These are phyloP conservation scores for Dendronephthya gigantea DNA, from an alignment of 64 coral and sea anemone species.

Conservation along the genomic window DNA sequence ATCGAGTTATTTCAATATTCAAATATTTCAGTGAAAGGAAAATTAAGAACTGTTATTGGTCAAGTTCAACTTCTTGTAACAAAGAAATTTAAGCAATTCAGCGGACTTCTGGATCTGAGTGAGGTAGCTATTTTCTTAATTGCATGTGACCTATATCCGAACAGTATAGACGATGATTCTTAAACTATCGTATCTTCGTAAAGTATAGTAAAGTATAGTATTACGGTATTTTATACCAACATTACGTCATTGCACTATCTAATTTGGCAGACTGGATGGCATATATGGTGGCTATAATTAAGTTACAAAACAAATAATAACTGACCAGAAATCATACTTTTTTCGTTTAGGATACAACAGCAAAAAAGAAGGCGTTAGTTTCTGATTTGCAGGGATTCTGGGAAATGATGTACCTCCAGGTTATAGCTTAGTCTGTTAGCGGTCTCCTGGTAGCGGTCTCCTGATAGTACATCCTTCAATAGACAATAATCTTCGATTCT, in stretches of 20 bases:
- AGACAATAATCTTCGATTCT: too few relatives aligned
- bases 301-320: too few relatives aligned
- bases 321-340: too few relatives aligned
- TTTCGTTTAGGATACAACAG: background rate
- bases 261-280: too few relatives aligned
- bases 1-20: background rate
- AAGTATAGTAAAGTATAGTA: too few relatives aligned
- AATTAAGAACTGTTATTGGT: background rate
- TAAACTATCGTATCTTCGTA: too few relatives aligned
- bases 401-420: slow-evolving; percentile 11
- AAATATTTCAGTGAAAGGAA: background rate
- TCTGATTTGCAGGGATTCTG: slow-evolving; percentile 12
- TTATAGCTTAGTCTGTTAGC: background rate
- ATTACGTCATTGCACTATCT: too few relatives aligned
- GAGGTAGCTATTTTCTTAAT: background rate
- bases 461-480: too few relatives aligned
- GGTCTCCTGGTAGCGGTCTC: too few relatives aligned
- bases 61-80: slow-evolving; percentile 17
- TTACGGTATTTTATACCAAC: too few relatives aligned
- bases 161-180: too few relatives aligned
- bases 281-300: too few relatives aligned
- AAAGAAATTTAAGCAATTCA: slow-evolving; percentile 16
- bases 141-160: background rate
- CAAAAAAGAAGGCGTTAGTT: background rate
- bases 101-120: background rate